Conservation (phyloP, 2,888 invertebrate genomes). For the Automeris io region DNA sequence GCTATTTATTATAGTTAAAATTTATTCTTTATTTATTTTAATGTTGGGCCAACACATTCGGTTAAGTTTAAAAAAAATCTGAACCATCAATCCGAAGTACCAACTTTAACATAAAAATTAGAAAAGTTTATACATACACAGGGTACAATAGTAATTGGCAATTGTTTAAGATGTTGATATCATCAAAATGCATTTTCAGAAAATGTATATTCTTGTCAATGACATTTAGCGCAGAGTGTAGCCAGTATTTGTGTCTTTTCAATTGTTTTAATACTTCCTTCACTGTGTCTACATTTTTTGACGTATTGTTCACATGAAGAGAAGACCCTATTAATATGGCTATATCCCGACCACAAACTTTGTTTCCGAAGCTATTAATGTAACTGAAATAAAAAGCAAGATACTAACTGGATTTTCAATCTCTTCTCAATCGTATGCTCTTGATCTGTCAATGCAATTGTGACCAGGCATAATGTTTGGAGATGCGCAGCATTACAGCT, state of each 20-base stretch:
- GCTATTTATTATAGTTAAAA: too few relatives aligned
- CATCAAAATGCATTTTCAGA: conserved; percentile 69
- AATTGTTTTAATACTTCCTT: conserved; percentile 42
- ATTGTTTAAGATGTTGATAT: conserved; percentile 75
- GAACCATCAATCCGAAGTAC: too few relatives aligned
- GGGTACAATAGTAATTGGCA: conserved; percentile 83
- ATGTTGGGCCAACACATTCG: too few relatives aligned
- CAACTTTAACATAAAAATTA: conserved; percentile 9
- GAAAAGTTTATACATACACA: conserved; percentile 61
- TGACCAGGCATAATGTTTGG: too few relatives aligned
- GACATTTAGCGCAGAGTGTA: conserved; percentile 76
- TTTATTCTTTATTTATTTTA: too few relatives aligned
- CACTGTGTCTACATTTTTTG: conserved; percentile 8
- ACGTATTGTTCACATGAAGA: conserved; percentile 19
- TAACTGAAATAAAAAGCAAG: conserved; percentile 58
- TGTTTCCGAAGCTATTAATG: conserved; percentile 75
- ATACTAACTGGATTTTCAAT: not conserved
- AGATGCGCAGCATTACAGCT: too few relatives aligned
- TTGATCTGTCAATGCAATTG: too few relatives aligned
- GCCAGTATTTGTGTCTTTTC: conserved; percentile 79
- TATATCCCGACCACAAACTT: conserved; percentile 58
- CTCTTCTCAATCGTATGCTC: too few relatives aligned
- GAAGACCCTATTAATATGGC: conserved; percentile 46
- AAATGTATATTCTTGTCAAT: conserved; percentile 78
- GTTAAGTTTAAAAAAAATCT: too few relatives aligned